Evolutionary conservation across 2,113 vertebrate species (phyloP), one percentile per base, ranked within the genome.

Genomic region (Brienomyrus brachyistius): DNA sequence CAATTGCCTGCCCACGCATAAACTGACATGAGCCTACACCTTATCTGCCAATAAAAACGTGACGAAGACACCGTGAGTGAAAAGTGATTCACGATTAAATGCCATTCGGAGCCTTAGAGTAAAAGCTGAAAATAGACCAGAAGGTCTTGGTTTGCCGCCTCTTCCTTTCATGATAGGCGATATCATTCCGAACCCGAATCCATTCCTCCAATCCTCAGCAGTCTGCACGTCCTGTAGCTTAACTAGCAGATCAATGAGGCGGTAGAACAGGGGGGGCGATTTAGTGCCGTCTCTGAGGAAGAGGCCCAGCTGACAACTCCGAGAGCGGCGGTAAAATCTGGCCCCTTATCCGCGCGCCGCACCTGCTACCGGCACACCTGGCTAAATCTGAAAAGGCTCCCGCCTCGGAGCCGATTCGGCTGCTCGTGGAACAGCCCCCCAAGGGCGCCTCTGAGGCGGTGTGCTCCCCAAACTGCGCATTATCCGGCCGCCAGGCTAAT

Each of bases 401-500:
- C 23, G 40, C 87, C 66, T 77, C 27, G 0, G 13, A 89, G 5
- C 45, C 5, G 47, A 27, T 51, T 51, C 7, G 27, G 43, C 74
- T 82, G 47, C 17, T 54, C 54, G 50, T 82, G 70, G 87, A 48
- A 23, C 31, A 82, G 50, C 19, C 50, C 50, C 27, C 88, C 45
- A 27, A 27, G 77, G 8, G 40, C 50, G 27, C 8, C 19, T 87
- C 86, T 21, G 40, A 54, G 7, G 35, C 2, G 15, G 17, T 19
- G 2, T 4, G 9, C 88, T 82, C 31, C 35, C 52, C 88, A 21
- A 15, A 23, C 48, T 40, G 47, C 35, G 23, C 2, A 54, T 89
- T 54, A 43, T 54, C 47, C 88, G n/a, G 88, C n/a, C 80, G 74
- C 66, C 51, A 0, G 74, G 51, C 70, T 89, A 89, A 89, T 89